phyloP scores from a whole-genome alignment of 2,797 vertebrate species.

The Acanthurus tractus region DNA sequence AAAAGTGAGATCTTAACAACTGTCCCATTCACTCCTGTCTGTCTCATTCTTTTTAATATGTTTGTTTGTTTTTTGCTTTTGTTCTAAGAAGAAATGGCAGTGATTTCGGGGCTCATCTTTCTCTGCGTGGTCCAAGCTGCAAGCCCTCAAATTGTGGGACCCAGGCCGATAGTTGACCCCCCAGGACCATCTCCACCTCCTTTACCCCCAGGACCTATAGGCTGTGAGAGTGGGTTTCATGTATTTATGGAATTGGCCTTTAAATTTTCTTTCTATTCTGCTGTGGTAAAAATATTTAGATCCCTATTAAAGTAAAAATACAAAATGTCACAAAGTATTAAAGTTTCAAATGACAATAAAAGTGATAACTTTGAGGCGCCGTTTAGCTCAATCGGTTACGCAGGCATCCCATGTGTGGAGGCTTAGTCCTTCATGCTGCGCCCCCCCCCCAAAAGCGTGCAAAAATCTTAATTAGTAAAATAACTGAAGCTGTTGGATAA shows the following conservation, averaged over 20 bases:
- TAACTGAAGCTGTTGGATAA: background rate
- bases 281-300: too few relatives aligned
- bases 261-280: too few relatives aligned
- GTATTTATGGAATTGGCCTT: background rate
- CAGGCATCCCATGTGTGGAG: too few relatives aligned
- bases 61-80: background rate
- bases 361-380: too few relatives aligned
- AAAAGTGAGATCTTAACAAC: constrained; percentile 15
- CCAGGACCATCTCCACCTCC: constrained; percentile 31
- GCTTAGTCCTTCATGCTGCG: too few relatives aligned
- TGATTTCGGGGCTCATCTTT: constrained; percentile 66
- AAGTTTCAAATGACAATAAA: too few relatives aligned
- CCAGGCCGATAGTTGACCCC: constrained; percentile 65
- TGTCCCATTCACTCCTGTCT: background rate
- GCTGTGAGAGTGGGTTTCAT: constrained; percentile 70
- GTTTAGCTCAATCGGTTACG: too few relatives aligned
- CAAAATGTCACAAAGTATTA: background rate
- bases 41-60: too few relatives aligned
- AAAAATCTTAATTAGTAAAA: background rate
- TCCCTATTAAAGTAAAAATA: background rate
- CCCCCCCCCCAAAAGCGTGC: too few relatives aligned
- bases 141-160: constrained; percentile 54
- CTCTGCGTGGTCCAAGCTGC: constrained; percentile 66
- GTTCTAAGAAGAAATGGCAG: constrained; percentile 51
- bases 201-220: constrained; percentile 22